Evolutionary conservation across 2,797 vertebrate species (phyloP), one percentile per base, ranked within the genome.

Genomic region (Gallinago solitaria): DNA sequence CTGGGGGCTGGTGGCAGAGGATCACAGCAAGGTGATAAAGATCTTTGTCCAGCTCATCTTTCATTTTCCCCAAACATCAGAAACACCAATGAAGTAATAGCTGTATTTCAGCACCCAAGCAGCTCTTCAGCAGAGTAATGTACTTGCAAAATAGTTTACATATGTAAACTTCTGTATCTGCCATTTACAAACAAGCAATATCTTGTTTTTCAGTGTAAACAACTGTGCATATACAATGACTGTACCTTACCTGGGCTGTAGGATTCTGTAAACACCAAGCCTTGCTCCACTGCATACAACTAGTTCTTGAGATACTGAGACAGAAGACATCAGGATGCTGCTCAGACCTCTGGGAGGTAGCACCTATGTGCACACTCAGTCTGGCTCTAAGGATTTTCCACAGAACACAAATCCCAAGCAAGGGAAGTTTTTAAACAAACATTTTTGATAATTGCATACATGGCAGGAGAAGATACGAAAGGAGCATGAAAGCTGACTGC

Each of bases 371-470:
- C 37, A 43, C 32, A 0, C 24, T 43, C 63, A 13, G 12, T 59
- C 45, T 48, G 61, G n/a, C 65, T 91, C 41, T 11, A 14, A 73
- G 84, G 41, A 68, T 86, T 85, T 84, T 28, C 83, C 4, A 3
- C 30, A 56, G 76, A 93, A 79, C 64, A 87, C 56, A 71, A 79
- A 93, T 89, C 8, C 71, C 57, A 79, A 78, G 65, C 4, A 24
- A 84, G 28, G 57, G 21, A 63, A 67, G 77, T 67, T 95, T 95
- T 89, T 43, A 84, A 97, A 97, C 71, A 96, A 97, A 80, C 27
- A 5, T 30, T 85, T 80, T 79, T 87, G 90, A 90, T 97, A 91
- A 48, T 47, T 67, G 43, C 61, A 43, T 60, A 63, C 71, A 48
- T 89, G 87, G 88, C 86, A 93, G 83, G 30, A 96, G 94, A 94